A percentile compares a stretch with the other conserved stretches of the same genome.
phyloP scores from a whole-genome alignment of 2,888 invertebrate genomes.

The Caenorhabditis macrosperma region DNA sequence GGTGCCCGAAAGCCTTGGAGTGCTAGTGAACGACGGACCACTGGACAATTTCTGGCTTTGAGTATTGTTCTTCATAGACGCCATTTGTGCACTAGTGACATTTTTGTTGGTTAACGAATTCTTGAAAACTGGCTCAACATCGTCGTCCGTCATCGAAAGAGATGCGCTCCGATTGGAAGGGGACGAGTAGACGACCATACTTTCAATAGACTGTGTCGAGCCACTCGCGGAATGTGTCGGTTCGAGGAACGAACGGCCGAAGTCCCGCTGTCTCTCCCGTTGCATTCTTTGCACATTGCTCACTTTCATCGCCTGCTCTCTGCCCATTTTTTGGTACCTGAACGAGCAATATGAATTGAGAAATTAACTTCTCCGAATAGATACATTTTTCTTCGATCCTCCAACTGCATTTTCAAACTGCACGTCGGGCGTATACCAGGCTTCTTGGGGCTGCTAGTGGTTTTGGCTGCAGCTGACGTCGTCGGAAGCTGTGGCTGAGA shows the following conservation, averaged over 20 bases:
- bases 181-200: constrained; percentile 14
- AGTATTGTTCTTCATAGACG: neutral
- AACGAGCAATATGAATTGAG: neutral
- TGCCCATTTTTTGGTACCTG: constrained; percentile 46
- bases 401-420: constrained; percentile 24
- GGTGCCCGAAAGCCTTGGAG: neutral
- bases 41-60: neutral
- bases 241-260: constrained; percentile 13
- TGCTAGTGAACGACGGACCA: constrained; percentile 38
- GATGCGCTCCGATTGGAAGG: constrained; percentile 10
- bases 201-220: constrained; percentile 21
- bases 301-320: constrained; percentile 40
- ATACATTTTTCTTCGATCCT: constrained; percentile 41
- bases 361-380: neutral
- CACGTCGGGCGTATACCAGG: neutral
- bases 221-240: neutral
- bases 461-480: neutral
- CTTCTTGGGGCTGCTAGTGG: neutral
- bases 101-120: constrained; percentile 21
- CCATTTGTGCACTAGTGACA: constrained; percentile 18
- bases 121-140: constrained; percentile 36
- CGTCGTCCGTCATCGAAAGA: constrained; percentile 31
- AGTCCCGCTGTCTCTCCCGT: constrained; percentile 46
- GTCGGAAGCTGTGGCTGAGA: constrained; percentile 21
- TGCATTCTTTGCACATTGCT: constrained; percentile 48